A percentile compares a stretch with the other conserved stretches of the same genome.
Conservation (phyloP, 2,888 invertebrate genomes). For the Lasioglossum zephyrum region DNA sequence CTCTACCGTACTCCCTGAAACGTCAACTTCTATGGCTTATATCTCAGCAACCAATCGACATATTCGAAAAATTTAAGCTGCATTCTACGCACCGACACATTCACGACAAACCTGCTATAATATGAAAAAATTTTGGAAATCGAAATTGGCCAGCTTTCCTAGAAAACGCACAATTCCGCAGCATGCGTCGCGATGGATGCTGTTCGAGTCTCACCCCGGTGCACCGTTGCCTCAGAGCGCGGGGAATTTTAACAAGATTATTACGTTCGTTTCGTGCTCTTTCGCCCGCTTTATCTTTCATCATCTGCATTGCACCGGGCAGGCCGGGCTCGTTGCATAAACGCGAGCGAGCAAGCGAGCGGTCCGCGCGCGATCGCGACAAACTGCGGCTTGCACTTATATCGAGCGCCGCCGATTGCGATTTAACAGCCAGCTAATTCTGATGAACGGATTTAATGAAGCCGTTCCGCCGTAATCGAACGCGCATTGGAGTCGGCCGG, state of each 20-base stretch:
- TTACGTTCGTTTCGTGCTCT: conserved; percentile 54
- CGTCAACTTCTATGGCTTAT: not conserved
- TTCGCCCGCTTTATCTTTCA: conserved; percentile 55
- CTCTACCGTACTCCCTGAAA: not conserved
- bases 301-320: conserved; percentile 49
- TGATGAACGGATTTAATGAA: conserved; percentile 48
- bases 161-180: not conserved
- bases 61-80: not conserved
- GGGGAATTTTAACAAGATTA: conserved; percentile 60
- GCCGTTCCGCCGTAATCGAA: conserved; percentile 35
- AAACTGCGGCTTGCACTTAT: conserved; percentile 51
- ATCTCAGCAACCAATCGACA: not conserved
- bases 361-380: conserved; percentile 46
- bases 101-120: not conserved
- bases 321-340: conserved; percentile 43
- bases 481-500: not conserved
- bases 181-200: conserved; percentile 3
- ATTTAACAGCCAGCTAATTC: conserved; percentile 53
- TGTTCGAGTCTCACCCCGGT: not conserved
- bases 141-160: not conserved
- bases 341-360: not conserved
- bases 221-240: conserved; percentile 18
- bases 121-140: not conserved
- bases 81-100: not conserved
- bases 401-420: conserved; percentile 46